Conservation (phyloP, 64 coral and sea anemone genomes). For the Astreopora myriophthalma region DNA sequence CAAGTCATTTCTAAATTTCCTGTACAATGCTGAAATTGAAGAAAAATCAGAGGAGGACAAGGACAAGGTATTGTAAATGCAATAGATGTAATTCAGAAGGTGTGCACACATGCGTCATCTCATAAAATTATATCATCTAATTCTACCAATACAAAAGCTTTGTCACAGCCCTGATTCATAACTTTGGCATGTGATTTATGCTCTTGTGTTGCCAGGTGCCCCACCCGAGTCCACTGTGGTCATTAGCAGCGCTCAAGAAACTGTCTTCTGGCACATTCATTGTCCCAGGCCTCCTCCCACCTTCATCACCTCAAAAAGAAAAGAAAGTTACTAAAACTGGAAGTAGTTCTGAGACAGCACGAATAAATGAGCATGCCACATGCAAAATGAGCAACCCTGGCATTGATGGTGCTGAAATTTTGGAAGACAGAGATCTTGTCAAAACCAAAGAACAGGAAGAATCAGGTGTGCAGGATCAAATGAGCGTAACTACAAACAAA, state of each 20-base stretch:
- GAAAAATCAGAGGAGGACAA: not conserved
- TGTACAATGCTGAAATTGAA: conserved; percentile 60
- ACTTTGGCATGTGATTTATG: not conserved
- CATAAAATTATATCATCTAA: too few species aligned
- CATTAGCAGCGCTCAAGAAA: conserved; percentile 57
- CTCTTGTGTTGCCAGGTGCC: not conserved
- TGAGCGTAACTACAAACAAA: not conserved
- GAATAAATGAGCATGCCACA: not conserved
- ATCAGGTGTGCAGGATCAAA: not conserved
- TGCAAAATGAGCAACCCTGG: not conserved
- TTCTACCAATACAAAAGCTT: too few species aligned
- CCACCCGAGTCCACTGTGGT: conserved; percentile 64
- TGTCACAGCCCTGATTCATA: too few species aligned
- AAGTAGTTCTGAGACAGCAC: not conserved
- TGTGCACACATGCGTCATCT: not conserved
- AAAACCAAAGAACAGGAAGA: not conserved
- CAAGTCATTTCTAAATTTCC: conserved; percentile 80
- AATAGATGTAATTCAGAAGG: not conserved
- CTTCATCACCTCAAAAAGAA: not conserved
- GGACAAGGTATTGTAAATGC: not conserved
- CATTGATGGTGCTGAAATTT: not conserved
- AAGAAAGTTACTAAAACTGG: not conserved
- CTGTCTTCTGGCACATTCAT: conserved; percentile 31
- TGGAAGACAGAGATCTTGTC: not conserved
- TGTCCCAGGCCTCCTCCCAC: conserved; percentile 80